Conservation (phyloP, 1,140 invertebrate species). For the Magallana angulata region DNA sequence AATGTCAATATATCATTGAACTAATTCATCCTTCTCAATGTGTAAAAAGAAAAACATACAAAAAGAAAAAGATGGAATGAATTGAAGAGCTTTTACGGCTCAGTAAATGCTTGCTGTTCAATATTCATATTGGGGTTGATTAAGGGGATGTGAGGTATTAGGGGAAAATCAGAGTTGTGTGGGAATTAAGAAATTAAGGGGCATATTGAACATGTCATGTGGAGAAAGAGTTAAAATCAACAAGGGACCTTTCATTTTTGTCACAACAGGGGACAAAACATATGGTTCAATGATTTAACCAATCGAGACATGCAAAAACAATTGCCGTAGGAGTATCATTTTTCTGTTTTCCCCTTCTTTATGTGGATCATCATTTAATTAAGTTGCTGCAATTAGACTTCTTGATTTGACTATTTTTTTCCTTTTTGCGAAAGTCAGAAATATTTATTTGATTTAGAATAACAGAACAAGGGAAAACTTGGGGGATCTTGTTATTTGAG, state of each 20-base stretch:
- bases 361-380: neutral
- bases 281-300: slow-evolving; percentile 36
- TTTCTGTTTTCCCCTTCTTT: neutral
- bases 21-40: slow-evolving; percentile 2
- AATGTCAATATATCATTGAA: neutral
- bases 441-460: too few relatives aligned
- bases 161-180: neutral
- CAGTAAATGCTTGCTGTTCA: neutral
- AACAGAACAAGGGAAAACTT: too few relatives aligned
- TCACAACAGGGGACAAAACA: slow-evolving; percentile 11
- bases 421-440: too few relatives aligned
- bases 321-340: slow-evolving; percentile 19
- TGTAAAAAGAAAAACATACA: neutral
- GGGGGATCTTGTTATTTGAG: too few relatives aligned
- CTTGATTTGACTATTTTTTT: too few relatives aligned
- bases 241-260: slow-evolving; percentile 19
- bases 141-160: neutral
- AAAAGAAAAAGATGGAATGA: neutral
- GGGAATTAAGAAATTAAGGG: neutral
- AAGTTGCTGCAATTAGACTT: neutral
- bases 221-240: neutral
- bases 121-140: slow-evolving; percentile 1
- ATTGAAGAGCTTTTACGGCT: slow-evolving; percentile 2
- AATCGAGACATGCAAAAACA: neutral
- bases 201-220: slow-evolving; percentile 9